These are phyloP conservation scores for Notamacropus eugenii DNA, from an alignment of 2,797 vertebrate species.

Conservation along the genomic window DNA sequence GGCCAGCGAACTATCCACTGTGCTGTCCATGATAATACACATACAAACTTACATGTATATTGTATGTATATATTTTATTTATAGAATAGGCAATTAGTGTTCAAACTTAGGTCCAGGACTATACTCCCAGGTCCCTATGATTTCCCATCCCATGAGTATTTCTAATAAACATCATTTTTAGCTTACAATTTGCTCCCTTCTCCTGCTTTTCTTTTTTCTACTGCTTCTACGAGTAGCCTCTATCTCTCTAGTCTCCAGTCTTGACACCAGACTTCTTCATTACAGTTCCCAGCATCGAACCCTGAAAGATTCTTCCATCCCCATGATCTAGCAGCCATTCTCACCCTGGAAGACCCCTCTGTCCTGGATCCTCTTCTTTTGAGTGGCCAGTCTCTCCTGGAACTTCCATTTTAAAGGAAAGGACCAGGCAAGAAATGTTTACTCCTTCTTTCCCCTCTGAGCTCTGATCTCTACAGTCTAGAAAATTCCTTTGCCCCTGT, in stretches of 20 bases:
- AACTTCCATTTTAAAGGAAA: neutral
- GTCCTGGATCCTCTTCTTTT: neutral
- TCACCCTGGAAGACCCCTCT: neutral
- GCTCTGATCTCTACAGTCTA: neutral
- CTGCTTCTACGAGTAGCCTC: neutral
- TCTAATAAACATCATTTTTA: neutral
- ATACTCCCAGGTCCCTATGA: too few species aligned
- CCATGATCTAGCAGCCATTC: neutral
- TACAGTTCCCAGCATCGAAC: neutral
- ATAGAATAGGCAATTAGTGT: too few species aligned
- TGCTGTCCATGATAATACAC: neutral
- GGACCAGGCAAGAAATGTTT: neutral
- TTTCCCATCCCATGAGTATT: neutral
- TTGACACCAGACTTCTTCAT: neutral
- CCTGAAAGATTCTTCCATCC: neutral
- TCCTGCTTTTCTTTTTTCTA: neutral
- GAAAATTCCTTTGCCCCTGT: neutral
- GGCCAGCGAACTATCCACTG: too few species aligned
- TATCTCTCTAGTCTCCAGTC: neutral
- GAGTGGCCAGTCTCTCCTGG: neutral
- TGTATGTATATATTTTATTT: too few species aligned
- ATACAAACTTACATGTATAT: neutral
- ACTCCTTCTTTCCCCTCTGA: neutral
- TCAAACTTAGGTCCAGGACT: too few species aligned
- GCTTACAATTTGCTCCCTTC: neutral